These are phyloP conservation scores for Poeciliopsis turrubarensis DNA, from an alignment of 2,113 vertebrate genomes.

Conservation along the genomic window DNA sequence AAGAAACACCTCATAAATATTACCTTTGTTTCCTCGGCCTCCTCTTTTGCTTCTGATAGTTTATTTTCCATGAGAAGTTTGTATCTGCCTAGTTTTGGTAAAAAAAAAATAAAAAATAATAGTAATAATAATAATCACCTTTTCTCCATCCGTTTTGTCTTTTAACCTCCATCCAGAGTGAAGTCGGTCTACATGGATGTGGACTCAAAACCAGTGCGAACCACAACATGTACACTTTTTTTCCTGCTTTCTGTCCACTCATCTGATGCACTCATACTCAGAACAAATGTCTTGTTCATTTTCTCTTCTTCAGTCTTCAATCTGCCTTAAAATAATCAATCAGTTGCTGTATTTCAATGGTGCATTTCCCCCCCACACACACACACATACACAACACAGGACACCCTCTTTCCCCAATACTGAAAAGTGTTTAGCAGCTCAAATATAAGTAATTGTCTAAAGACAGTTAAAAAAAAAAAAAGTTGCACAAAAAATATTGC, in stretches of 20 bases:
- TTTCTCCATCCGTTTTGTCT: slow-evolving; percentile 31
- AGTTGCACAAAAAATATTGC: slow-evolving; percentile 39
- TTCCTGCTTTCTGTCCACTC: background rate
- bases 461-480: slow-evolving; percentile 2
- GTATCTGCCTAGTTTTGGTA: slow-evolving; percentile 80
- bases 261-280: background rate
- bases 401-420: slow-evolving; percentile 60
- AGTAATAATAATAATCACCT: slow-evolving; percentile 18
- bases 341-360: slow-evolving; percentile 19
- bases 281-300: background rate
- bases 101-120: background rate
- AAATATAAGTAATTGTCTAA: slow-evolving; percentile 61
- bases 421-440: slow-evolving; percentile 80
- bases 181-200: slow-evolving; percentile 23
- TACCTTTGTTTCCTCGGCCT: slow-evolving; percentile 64
- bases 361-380: slow-evolving; percentile 12
- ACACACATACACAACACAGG: slow-evolving; percentile 37
- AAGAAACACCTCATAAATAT: slow-evolving; percentile 89
- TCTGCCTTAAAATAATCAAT: slow-evolving; percentile 8
- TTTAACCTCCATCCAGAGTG: slow-evolving; percentile 39
- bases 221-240: slow-evolving; percentile 1
- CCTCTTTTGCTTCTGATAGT: slow-evolving; percentile 68
- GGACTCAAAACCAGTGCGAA: slow-evolving; percentile 27
- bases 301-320: slow-evolving; percentile 8
- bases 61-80: slow-evolving; percentile 83